phyloP scores from a whole-genome alignment of 1,140 invertebrate species.

The Nephotettix cincticeps region DNA sequence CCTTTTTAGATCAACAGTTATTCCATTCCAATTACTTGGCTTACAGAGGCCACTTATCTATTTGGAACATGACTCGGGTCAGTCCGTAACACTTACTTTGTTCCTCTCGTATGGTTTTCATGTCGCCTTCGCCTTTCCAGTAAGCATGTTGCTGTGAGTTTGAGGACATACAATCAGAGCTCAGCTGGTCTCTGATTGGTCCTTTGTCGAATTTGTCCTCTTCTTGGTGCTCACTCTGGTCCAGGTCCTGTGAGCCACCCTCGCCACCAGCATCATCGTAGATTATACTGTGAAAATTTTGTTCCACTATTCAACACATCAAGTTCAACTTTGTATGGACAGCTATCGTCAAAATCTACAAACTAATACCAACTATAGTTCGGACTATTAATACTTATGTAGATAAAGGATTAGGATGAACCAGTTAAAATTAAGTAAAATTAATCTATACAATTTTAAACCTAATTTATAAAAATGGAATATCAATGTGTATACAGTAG shows the following conservation, averaged over 20 bases:
- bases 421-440: too few species aligned
- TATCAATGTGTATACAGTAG: too few species aligned
- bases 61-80: too few species aligned
- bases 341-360: too few species aligned
- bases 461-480: too few species aligned
- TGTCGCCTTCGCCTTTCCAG: constrained; percentile 53
- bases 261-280: background rate
- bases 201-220: constrained; percentile 23
- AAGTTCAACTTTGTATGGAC: too few species aligned
- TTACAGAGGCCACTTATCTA: too few species aligned
- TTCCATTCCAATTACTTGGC: constrained; percentile 28
- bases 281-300: constrained; percentile 10
- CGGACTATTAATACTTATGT: too few species aligned
- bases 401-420: too few species aligned
- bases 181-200: constrained; percentile 4
- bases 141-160: constrained; percentile 46
- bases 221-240: constrained; percentile 24
- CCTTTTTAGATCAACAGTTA: constrained; percentile 39
- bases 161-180: constrained; percentile 33
- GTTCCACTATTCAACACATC: too few species aligned
- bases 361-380: too few species aligned
- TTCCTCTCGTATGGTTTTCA: constrained; percentile 43
- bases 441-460: too few species aligned
- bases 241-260: background rate
- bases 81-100: constrained; percentile 44